Conservation (phyloP, 2,797 vertebrate genomes). For the Sternotherus odoratus region DNA sequence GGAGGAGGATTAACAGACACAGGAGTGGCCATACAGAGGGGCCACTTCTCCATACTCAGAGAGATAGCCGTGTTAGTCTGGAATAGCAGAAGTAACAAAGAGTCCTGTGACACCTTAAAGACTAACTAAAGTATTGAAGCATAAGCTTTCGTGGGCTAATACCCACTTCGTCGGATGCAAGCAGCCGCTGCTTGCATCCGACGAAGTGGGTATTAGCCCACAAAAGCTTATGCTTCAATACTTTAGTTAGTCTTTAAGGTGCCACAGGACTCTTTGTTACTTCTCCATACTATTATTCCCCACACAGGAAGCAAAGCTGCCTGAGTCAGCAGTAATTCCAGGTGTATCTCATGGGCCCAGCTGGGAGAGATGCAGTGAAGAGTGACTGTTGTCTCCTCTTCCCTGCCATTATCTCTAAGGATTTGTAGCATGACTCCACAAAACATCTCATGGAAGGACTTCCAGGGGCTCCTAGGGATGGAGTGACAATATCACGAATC, state of each 20-base stretch:
- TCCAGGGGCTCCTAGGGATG: not conserved
- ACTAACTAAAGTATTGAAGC: too few relatives aligned
- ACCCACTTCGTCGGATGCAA: too few relatives aligned
- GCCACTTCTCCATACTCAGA: too few relatives aligned
- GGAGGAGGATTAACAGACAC: not conserved
- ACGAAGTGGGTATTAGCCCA: too few relatives aligned
- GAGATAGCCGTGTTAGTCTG: too few relatives aligned
- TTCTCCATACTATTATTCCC: not conserved
- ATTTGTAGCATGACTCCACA: not conserved
- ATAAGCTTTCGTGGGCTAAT: too few relatives aligned
- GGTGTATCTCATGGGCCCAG: not conserved
- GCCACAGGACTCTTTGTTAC: too few relatives aligned
- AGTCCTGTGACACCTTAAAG: too few relatives aligned
- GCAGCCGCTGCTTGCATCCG: too few relatives aligned
- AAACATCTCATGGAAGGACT: not conserved
- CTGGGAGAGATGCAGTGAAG: not conserved
- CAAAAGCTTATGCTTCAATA: too few relatives aligned
- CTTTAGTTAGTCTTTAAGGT: too few relatives aligned
- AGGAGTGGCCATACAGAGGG: not conserved
- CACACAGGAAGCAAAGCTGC: not conserved
- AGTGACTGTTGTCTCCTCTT: not conserved
- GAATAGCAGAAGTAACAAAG: too few relatives aligned
- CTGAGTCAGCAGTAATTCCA: not conserved
- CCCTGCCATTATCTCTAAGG: not conserved
- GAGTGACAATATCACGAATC: not conserved